Conservation (phyloP, 2,113 vertebrate genomes). For the Dasyornis broadbenti region DNA sequence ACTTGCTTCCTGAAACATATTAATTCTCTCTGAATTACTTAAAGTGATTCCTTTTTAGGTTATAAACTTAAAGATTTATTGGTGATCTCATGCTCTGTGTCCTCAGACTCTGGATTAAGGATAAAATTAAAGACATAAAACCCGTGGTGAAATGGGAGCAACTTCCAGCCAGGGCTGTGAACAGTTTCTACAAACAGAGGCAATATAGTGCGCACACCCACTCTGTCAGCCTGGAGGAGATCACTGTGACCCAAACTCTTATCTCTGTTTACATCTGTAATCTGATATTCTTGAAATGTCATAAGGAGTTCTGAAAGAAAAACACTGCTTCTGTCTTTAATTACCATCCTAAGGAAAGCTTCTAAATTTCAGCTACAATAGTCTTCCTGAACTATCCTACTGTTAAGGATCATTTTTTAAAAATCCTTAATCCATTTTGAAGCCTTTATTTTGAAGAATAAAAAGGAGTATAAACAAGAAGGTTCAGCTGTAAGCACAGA, state of each 20-base stretch:
- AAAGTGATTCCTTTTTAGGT: slow-evolving; percentile 8
- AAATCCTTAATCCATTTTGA: neutral
- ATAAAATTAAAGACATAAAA: neutral
- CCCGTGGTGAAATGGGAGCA: neutral
- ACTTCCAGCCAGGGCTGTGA: neutral
- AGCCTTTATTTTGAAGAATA: neutral
- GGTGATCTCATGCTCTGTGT: neutral
- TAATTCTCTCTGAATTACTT: slow-evolving; percentile 35
- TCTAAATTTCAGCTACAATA: neutral
- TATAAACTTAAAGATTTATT: slow-evolving; percentile 39
- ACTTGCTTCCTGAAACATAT: slow-evolving; percentile 12
- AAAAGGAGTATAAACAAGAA: neutral
- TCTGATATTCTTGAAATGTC: neutral
- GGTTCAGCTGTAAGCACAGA: neutral
- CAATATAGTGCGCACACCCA: neutral
- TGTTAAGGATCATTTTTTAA: neutral
- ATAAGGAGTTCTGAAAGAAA: neutral
- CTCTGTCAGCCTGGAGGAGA: neutral
- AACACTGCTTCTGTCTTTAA: neutral
- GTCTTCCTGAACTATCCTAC: neutral
- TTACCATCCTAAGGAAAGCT: neutral
- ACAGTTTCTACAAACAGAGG: neutral
- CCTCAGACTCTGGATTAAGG: neutral
- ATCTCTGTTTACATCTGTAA: neutral
- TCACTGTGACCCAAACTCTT: neutral